phyloP scores from a whole-genome alignment of 1,140 invertebrate species.

The Zophobas atratus region DNA sequence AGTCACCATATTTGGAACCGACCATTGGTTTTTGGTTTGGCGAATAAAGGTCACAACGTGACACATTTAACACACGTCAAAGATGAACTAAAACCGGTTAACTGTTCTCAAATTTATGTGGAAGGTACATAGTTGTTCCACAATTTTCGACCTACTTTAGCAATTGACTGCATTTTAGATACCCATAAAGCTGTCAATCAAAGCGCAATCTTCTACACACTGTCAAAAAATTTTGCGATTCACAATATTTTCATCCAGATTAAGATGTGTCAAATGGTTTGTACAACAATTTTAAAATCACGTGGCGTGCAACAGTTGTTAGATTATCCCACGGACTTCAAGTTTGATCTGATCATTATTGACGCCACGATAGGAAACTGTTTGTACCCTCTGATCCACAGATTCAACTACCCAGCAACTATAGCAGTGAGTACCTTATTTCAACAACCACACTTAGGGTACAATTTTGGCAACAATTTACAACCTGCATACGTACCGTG shows the following conservation, averaged over 20 bases:
- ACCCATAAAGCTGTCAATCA: neutral
- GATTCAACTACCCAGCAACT: conserved; percentile 8
- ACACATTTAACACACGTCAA: neutral
- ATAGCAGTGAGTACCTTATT: neutral
- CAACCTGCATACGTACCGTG: neutral
- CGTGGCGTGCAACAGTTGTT: conserved; percentile 31
- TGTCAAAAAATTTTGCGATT: neutral
- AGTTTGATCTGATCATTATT: conserved; percentile 60
- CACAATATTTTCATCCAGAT: neutral
- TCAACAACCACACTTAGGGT: neutral
- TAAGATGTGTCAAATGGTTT: neutral
- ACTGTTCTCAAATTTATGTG: neutral
- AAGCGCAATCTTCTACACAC: neutral
- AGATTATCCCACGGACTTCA: conserved; percentile 53
- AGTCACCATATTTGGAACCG: conserved; percentile 19
- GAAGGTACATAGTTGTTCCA: neutral
- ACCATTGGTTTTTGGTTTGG: neutral
- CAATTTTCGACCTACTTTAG: neutral
- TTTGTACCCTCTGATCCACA: conserved; percentile 37
- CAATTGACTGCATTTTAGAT: neutral
- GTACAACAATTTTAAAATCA: neutral
- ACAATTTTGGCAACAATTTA: conserved; percentile 13
- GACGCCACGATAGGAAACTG: conserved; percentile 56
- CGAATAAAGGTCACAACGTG: conserved; percentile 6
- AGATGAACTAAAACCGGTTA: neutral